These are phyloP conservation scores for Spilarctia lutea DNA, from an alignment of 2,888 invertebrate species.

Conservation along the genomic window DNA sequence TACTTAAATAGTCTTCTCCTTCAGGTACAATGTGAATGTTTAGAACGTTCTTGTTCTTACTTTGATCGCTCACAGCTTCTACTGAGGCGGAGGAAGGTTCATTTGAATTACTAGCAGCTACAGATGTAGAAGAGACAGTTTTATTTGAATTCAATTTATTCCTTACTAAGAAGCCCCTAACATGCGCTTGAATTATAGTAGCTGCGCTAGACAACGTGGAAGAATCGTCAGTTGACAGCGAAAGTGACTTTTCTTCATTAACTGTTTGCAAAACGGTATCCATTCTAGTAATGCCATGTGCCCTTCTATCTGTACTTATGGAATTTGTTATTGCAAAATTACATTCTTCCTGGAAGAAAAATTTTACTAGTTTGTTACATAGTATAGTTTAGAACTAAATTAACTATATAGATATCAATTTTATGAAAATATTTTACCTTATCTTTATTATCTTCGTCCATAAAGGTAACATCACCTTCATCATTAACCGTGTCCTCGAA, in stretches of 20 bases:
- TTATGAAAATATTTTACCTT: constrained; percentile 56
- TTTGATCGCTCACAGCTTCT: constrained; percentile 69
- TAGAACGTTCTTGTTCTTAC: constrained; percentile 74
- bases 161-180: constrained; percentile 89
- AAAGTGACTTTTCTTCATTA: constrained; percentile 83
- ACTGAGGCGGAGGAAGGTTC: constrained; percentile 66
- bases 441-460: constrained; percentile 64
- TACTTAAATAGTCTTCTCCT: constrained; percentile 72
- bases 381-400: constrained; percentile 24
- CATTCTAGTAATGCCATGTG: constrained; percentile 76
- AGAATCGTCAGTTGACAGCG: constrained; percentile 79
- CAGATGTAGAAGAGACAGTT: constrained; percentile 73
- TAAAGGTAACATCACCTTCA: constrained; percentile 60
- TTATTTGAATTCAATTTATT: constrained; percentile 80
- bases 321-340: constrained; percentile 57
- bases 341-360: constrained; percentile 67
- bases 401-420: neutral
- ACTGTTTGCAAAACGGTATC: constrained; percentile 83
- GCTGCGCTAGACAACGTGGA: constrained; percentile 86
- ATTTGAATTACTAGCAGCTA: constrained; percentile 68
- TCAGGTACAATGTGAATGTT: constrained; percentile 83
- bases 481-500: constrained; percentile 73
- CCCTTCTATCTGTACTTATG: constrained; percentile 70
- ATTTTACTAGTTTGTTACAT: constrained; percentile 31
- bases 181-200: constrained; percentile 89